Evolutionary conservation across 1,140 invertebrate genomes (phyloP).

Genomic region (Scaptomyza montana): DNA sequence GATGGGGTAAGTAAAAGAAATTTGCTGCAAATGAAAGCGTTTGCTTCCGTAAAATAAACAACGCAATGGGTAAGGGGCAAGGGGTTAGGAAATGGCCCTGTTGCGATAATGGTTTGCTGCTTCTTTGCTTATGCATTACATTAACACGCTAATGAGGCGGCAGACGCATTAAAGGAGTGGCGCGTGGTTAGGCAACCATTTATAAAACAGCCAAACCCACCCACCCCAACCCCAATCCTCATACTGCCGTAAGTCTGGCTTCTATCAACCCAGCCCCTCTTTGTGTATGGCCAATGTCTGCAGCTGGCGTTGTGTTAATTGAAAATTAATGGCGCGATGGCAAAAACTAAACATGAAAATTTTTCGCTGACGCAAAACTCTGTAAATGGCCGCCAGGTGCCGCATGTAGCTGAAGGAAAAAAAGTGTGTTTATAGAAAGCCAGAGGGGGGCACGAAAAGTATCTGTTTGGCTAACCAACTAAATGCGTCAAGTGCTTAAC

Average conservation of each 20-base stretch:
- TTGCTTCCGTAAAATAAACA: conserved; percentile 63
- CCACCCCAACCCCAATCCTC: not conserved
- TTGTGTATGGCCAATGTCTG: conserved; percentile 35
- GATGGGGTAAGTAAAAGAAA: conserved; percentile 20
- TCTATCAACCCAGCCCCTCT: not conserved
- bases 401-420: conserved; percentile 3
- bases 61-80: not conserved
- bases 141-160: conserved; percentile 51
- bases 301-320: conserved; percentile 78
- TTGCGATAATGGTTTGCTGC: conserved; percentile 33
- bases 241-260: too few relatives aligned
- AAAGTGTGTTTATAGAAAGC: not conserved
- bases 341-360: conserved; percentile 76
- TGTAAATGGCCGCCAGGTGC: conserved; percentile 55
- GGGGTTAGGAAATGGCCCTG: not conserved
- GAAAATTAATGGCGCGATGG: conserved; percentile 80
- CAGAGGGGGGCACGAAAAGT: not conserved
- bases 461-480: conserved; percentile 9
- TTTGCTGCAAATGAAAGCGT: conserved; percentile 71
- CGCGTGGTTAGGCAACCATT: conserved; percentile 7
- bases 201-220: not conserved
- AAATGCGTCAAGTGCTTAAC: conserved; percentile 67
- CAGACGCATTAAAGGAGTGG: conserved; percentile 16
- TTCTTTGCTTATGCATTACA: conserved; percentile 49
- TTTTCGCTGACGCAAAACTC: conserved; percentile 53